Evolutionary conservation across 2,888 invertebrate species (phyloP).

Genomic region (Dolichopus griseipennis): DNA sequence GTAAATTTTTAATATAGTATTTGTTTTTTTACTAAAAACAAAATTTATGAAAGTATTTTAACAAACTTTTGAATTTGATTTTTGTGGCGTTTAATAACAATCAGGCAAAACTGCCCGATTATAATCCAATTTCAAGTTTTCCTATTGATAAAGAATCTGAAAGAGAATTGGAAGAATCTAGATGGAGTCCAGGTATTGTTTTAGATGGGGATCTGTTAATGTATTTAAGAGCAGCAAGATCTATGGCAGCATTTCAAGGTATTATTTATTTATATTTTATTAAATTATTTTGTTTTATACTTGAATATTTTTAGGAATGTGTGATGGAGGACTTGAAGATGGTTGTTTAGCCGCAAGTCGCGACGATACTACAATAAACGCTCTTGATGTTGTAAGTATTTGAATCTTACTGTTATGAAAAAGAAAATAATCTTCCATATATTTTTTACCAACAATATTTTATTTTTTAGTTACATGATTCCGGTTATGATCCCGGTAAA

Average conservation of each 20-base stretch:
- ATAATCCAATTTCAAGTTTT: slow-evolving; percentile 46
- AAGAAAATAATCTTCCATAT: not conserved
- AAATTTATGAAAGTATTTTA: slow-evolving; percentile 14
- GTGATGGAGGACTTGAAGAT: slow-evolving; percentile 96
- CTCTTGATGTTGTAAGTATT: slow-evolving; percentile 72
- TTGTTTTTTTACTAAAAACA: not conserved
- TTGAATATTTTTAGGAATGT: slow-evolving; percentile 64
- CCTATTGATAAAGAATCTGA: slow-evolving; percentile 45
- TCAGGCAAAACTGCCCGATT: slow-evolving; percentile 46
- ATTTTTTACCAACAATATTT: slow-evolving; percentile 8
- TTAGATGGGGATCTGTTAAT: slow-evolving; percentile 92
- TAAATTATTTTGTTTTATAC: slow-evolving; percentile 15
- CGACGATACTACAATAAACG: slow-evolving; percentile 96
- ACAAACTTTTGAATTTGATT: not conserved
- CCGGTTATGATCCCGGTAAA: slow-evolving; percentile 92
- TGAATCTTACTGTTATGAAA: not conserved
- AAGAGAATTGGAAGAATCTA: slow-evolving; percentile 66
- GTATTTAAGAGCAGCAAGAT: slow-evolving; percentile 93
- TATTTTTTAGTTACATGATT: slow-evolving; percentile 72
- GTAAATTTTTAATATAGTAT: not conserved
- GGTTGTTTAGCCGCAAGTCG: slow-evolving; percentile 93
- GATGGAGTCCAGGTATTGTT: slow-evolving; percentile 91
- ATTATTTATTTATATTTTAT: slow-evolving; percentile 21
- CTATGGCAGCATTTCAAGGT: slow-evolving; percentile 93
- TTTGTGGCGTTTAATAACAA: slow-evolving; percentile 18